phyloP scores from a whole-genome alignment of 2,888 invertebrate genomes.

The Metacarcinus magister region DNA sequence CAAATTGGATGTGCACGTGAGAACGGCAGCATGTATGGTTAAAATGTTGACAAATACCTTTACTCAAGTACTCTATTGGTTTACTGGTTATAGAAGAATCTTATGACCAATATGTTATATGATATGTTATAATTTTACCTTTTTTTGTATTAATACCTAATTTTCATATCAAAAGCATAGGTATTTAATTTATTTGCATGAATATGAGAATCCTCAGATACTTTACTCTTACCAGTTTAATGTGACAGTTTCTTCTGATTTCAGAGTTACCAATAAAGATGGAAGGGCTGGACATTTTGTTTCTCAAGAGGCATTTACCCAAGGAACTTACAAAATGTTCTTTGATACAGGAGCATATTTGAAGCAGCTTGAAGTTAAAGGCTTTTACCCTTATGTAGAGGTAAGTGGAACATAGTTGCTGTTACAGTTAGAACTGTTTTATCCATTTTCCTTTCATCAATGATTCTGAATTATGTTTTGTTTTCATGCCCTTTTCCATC shows the following conservation, averaged over 20 bases:
- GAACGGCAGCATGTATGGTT: too few relatives aligned
- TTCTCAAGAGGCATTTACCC: constrained; percentile 87
- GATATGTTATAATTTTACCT: background rate
- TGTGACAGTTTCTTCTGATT: constrained; percentile 33
- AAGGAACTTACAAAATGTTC: constrained; percentile 90
- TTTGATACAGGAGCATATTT: constrained; percentile 91
- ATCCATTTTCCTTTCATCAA: background rate
- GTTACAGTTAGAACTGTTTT: background rate
- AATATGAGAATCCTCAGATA: background rate
- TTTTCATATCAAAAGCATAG: background rate
- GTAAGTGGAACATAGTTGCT: constrained; percentile 84
- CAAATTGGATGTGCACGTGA: too few relatives aligned
- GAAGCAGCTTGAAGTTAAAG: constrained; percentile 84
- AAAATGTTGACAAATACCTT: too few relatives aligned
- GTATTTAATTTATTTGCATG: too few relatives aligned
- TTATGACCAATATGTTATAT: background rate
- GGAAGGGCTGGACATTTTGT: constrained; percentile 89
- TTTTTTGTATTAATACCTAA: background rate
- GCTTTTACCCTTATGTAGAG: constrained; percentile 91
- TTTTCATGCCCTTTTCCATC: too few relatives aligned
- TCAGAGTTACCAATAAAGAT: constrained; percentile 86
- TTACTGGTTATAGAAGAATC: background rate
- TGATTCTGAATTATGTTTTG: too few relatives aligned
- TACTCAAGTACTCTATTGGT: too few relatives aligned
- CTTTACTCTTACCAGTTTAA: background rate